phyloP scores from a whole-genome alignment of 1,140 invertebrate species.

The Drosophila pallidifrons region DNA sequence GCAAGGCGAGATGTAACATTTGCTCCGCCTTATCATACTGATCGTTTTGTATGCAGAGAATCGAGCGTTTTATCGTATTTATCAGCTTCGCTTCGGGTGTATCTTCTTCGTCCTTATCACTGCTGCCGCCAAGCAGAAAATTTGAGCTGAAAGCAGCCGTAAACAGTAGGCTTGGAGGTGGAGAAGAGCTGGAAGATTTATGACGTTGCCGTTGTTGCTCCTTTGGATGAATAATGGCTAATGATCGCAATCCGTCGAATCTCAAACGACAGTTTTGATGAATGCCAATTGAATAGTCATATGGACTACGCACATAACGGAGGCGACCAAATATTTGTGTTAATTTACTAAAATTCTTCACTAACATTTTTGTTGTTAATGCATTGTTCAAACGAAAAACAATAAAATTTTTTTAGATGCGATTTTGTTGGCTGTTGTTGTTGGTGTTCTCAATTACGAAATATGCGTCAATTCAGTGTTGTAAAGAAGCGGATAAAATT shows the following conservation, averaged over 20 bases:
- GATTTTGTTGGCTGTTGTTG: conserved; percentile 8
- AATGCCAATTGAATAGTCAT: conserved; percentile 27
- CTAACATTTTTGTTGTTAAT: conserved; percentile 59
- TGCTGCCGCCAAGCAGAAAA: conserved; percentile 42
- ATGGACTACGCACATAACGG: conserved; percentile 11
- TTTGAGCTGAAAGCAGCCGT: conserved; percentile 56
- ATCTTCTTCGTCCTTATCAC: conserved; percentile 78
- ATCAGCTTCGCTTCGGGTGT: conserved; percentile 89
- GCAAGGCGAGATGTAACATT: conserved; percentile 92
- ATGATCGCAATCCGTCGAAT: conserved; percentile 20
- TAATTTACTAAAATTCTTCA: conserved; percentile 59
- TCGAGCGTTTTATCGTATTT: conserved; percentile 90
- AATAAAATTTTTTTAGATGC: conserved; percentile 12
- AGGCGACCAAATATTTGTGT: conserved; percentile 43
- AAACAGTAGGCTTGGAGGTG: conserved; percentile 39
- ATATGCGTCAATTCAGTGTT: conserved; percentile 60
- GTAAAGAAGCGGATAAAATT: conserved; percentile 26
- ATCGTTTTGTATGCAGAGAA: conserved; percentile 90
- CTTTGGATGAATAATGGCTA: conserved; percentile 6
- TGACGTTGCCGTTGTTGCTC: not conserved
- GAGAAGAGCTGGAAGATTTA: not conserved
- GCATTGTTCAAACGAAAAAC: conserved; percentile 44
- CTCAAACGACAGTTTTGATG: not conserved
- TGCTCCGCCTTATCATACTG: conserved; percentile 93
- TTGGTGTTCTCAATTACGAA: conserved; percentile 55